Evolutionary conservation across 2,113 vertebrate species (phyloP).

Genomic region (Neofelis nebulosa): DNA sequence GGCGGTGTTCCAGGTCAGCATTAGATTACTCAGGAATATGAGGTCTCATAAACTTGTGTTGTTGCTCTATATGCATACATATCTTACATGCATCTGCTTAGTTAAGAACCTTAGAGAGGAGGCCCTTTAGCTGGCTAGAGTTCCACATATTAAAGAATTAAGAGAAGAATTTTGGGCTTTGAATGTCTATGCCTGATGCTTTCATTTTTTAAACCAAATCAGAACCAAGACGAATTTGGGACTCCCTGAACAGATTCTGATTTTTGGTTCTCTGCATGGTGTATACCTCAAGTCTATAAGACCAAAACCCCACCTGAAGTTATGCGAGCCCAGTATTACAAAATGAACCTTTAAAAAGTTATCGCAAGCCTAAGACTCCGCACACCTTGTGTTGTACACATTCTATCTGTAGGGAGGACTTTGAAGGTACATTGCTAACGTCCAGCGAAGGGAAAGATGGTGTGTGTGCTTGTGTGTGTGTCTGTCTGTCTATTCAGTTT

Average conservation of each 20-base stretch:
- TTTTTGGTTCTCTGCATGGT: neutral
- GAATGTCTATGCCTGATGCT: neutral
- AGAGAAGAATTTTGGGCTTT: neutral
- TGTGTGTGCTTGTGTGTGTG: neutral
- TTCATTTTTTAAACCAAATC: constrained; percentile 35
- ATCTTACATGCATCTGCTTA: neutral
- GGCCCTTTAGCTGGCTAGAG: neutral
- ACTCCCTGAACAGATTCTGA: constrained; percentile 22
- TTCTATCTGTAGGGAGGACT: neutral
- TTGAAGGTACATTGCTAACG: neutral
- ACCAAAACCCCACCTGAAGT: neutral
- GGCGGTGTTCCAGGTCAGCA: neutral
- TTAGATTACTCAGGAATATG: neutral
- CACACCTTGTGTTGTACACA: neutral
- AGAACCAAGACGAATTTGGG: neutral
- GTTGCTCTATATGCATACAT: neutral
- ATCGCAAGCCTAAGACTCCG: neutral
- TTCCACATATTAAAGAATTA: constrained; percentile 21
- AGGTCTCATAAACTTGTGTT: neutral
- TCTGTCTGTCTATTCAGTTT: neutral
- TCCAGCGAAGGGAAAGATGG: neutral
- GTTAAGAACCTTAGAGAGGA: neutral
- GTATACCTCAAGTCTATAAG: neutral
- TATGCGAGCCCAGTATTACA: neutral
- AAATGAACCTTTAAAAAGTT: neutral